These are phyloP conservation scores for Zoroaster sp. DNA, from an alignment of 53 echinoderm and acorn worm species.

Conservation along the genomic window DNA sequence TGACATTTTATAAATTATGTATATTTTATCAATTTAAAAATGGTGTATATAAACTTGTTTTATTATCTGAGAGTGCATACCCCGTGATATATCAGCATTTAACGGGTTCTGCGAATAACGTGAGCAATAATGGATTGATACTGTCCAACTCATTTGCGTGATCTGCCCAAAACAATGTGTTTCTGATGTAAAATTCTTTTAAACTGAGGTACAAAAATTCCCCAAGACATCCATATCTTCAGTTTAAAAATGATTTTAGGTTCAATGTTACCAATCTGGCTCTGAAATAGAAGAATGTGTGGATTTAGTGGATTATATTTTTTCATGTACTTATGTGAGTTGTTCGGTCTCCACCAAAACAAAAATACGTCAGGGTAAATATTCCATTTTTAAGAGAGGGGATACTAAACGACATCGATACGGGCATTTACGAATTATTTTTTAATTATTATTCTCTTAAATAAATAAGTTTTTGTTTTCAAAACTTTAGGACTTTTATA, in stretches of 20 bases:
- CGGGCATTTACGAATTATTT: too few relatives aligned
- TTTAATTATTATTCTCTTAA: not conserved
- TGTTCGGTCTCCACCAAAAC: constrained; percentile 29
- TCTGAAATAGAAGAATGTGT: too few relatives aligned
- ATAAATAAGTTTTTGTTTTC: not conserved
- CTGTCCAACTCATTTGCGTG: not conserved
- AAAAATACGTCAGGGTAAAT: constrained; percentile 5
- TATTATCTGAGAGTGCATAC: constrained; percentile 2
- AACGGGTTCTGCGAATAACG: constrained; percentile 7
- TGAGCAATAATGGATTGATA: constrained; percentile 31
- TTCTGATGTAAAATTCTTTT: too few relatives aligned
- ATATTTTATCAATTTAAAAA: too few relatives aligned
- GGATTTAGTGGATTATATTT: not conserved
- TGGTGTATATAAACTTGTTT: too few relatives aligned
- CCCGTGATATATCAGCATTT: constrained; percentile 28
- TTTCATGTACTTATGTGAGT: not conserved
- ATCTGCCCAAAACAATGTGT: constrained; percentile 26
- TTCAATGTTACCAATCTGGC: too few relatives aligned
- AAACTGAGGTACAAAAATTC: not conserved
- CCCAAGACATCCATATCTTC: not conserved
- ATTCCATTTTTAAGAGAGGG: constrained; percentile 7
- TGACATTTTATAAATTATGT: too few relatives aligned
- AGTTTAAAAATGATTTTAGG: not conserved
- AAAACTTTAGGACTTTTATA: not conserved
- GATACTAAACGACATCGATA: too few relatives aligned